Conservation (phyloP, 2,888 invertebrate species). For the Amblyjoppa fuscipennis region DNA sequence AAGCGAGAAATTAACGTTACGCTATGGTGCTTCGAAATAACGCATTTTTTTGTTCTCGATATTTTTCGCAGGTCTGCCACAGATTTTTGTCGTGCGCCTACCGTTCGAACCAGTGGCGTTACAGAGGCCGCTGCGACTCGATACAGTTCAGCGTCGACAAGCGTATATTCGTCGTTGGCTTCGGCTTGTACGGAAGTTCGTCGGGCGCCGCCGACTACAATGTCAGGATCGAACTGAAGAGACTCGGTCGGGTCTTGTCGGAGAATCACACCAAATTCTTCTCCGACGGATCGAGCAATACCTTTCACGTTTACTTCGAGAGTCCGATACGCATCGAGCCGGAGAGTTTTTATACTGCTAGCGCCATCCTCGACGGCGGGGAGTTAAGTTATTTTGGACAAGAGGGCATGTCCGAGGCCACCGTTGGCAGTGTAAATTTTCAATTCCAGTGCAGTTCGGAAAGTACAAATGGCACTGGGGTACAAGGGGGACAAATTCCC, state of each 20-base stretch:
- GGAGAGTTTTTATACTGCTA: conserved; percentile 97
- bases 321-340: conserved; percentile 96
- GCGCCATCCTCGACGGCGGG: conserved; percentile 96
- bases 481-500: conserved; percentile 98
- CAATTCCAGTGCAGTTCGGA: conserved; percentile 99
- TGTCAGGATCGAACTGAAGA: conserved; percentile 97
- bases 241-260: conserved; percentile 94
- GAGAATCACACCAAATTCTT: conserved; percentile 97
- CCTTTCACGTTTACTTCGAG: conserved; percentile 95
- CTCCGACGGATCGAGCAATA: conserved; percentile 98
- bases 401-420: conserved; percentile 97
- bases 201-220: conserved; percentile 98
- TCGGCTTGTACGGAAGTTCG: conserved; percentile 98
- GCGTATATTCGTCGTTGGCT: conserved; percentile 97
- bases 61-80: conserved; percentile 92
- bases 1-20: not conserved
- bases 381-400: conserved; percentile 99
- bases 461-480: conserved; percentile 98
- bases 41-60: conserved; percentile 6
- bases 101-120: conserved; percentile 98
- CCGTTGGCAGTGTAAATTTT: conserved; percentile 96
- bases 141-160: conserved; percentile 98
- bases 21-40: not conserved
- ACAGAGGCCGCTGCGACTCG: conserved; percentile 97
- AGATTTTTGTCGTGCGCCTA: conserved; percentile 98